These are phyloP conservation scores for Smittia sp. DNA, from an alignment of 2,888 invertebrate species.

Conservation along the genomic window DNA sequence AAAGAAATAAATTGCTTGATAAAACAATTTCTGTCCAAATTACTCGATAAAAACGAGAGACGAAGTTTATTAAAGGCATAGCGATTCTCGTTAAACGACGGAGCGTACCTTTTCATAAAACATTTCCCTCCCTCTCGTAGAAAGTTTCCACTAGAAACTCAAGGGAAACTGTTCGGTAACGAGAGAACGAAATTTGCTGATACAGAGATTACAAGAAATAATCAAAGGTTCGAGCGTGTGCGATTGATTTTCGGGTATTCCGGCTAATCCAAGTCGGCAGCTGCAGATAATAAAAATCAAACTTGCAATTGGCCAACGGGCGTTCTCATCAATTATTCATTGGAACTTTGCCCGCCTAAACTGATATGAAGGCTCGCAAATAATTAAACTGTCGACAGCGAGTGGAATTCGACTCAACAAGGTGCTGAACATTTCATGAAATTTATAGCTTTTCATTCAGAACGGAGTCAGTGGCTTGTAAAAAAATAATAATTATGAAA, in stretches of 20 bases:
- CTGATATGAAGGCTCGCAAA: neutral
- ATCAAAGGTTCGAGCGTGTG: neutral
- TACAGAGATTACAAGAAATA: constrained; percentile 11
- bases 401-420: neutral
- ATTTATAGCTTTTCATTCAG: neutral
- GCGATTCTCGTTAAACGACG: constrained; percentile 5
- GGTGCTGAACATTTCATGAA: neutral
- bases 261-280: neutral
- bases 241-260: neutral
- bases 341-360: neutral
- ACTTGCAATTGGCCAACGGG: neutral
- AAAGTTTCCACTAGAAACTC: too few relatives aligned
- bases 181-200: constrained; percentile 6
- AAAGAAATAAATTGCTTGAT: constrained; percentile 25
- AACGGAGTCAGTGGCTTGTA: neutral
- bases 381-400: neutral
- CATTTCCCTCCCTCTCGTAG: neutral
- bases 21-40: constrained; percentile 36
- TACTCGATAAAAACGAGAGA: constrained; percentile 5
- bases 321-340: neutral
- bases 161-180: neutral
- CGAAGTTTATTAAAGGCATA: neutral
- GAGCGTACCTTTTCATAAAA: neutral
- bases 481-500: neutral
- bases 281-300: neutral